Base-by-base conservation (phyloP, 2,888 invertebrate species). In the Diachrysia chrysitis region DNA sequence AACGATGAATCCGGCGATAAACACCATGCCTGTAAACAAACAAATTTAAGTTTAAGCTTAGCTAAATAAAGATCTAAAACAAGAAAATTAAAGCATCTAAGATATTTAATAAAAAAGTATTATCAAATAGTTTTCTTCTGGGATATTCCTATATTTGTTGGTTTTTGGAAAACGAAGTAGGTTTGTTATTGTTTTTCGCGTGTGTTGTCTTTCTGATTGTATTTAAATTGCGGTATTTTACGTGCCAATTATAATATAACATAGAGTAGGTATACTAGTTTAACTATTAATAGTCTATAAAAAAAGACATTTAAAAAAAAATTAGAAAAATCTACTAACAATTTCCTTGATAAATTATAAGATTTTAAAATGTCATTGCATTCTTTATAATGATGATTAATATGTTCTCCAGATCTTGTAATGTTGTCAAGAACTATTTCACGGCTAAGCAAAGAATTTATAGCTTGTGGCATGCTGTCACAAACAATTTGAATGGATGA, bases 1-100 rank as follows among this genome's bases (percentile, higher is more conserved):
- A 89, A 98, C 96, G 86, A 99, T 96, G 82, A 98, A 96, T 1
- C 97, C 96, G 1, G 98, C 98, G 84, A 99, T 98, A 84, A 99
- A 95, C 75, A 98, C 97, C 89, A 98, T 96, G 57, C 98, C 97
- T 97, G 93, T 12, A 58, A n/a, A 92, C 89, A 63, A 69, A 54
- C 16, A 21, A 14, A 1, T 29, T 69, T 48, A 37, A 23, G 21
- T 9, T 23, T 10, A 23, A 16, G 12, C 4, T 32, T n/a, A 74
- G 59, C 12, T 42, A n/a, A 5, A 42, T 16, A 12, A 10, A 32
- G 2, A 29, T 7, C 29, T 29, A 32, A 10, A 32, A 32, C 10
- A 10, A 16, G 32, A 32, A 32, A 10, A 6, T 9, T 37, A n/a
- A n/a, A n/a, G n/a, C 42, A 37, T 37, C 37, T 16, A 37, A n/a